Evolutionary conservation across 1,140 invertebrate species (phyloP), one percentile per base, ranked within the genome.

Genomic region (Zaprionus tsacasi): DNA sequence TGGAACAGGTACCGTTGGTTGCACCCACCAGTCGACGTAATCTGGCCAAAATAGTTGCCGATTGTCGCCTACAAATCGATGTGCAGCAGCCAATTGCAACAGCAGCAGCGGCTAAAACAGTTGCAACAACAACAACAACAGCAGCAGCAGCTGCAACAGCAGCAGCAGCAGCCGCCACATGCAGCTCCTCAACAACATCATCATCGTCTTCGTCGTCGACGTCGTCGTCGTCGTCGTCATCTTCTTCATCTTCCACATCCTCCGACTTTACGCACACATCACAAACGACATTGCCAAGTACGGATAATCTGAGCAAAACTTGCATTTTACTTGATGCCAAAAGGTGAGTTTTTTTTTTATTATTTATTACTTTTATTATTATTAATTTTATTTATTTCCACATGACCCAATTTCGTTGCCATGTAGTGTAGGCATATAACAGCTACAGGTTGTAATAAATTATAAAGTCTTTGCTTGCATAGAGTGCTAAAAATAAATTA

Each of bases 1-100:
- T 76, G 69, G 83, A 88, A 78, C 83, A 88, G 81, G 85, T 83
- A 83, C 83, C 83, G 83, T 88, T 88, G 83, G 83, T 88, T 70
- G 76, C 68, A 63, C 65, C 61, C 61, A 88, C 76, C 61, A 88
- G 79, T 38, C 78, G 69, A 52, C 81, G 85, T 71, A 89, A 88
- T 72, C 61, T 89, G 81, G 78, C 83, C 85, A 88, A 88, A 89
- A 88, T 88, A 45, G 78, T 83, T 38, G 70, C 80, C 78, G 88
- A 90, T 80, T 91, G 87, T 82, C 82, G 88, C 70, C 88, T 87
- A 48, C 87, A 91, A 83, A 91, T 90, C 69, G 89, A 91, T 55
- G 27, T 69, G 36, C 76, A 77, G 36, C 76, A 79, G 65, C 64
- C 79, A 35, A 73, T 65, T 58, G 30, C 70, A 56, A 50, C 59